Conservation (phyloP, 2,888 invertebrate species). For the Campoplex capitator region DNA sequence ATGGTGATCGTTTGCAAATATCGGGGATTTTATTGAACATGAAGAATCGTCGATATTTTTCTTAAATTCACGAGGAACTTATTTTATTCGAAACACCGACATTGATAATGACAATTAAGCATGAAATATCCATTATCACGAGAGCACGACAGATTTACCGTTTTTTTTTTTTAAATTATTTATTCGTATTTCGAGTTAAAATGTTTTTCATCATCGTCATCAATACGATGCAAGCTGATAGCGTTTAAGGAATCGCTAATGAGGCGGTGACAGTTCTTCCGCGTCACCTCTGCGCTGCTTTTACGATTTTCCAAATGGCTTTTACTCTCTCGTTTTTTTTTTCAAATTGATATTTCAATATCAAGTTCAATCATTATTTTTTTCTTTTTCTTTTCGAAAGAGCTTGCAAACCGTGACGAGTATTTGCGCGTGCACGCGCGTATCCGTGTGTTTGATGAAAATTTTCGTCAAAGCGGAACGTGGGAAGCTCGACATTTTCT, state of each 20-base stretch:
- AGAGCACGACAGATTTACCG: conserved; percentile 24
- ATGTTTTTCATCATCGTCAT: neutral
- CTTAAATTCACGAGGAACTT: neutral
- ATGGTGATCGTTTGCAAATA: neutral
- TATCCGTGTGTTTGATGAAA: neutral
- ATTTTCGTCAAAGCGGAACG: neutral
- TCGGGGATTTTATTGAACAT: conserved; percentile 5
- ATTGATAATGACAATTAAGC: neutral
- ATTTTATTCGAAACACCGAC: conserved; percentile 20
- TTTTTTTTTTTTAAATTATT: neutral
- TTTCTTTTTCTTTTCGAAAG: neutral
- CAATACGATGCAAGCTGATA: neutral
- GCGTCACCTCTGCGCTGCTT: neutral
- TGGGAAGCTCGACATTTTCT: too few species aligned
- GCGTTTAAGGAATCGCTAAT: neutral
- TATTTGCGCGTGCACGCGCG: neutral
- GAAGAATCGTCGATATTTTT: conserved; percentile 15
- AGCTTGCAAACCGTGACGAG: neutral
- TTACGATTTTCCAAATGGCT: conserved; percentile 21
- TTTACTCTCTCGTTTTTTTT: conserved; percentile 21
- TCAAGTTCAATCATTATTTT: too few species aligned
- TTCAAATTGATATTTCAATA: neutral
- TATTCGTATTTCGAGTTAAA: too few species aligned
- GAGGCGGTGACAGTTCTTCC: conserved; percentile 11
- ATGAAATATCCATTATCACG: neutral